These are phyloP conservation scores for Limnephilus marmoratus DNA, from an alignment of 2,888 invertebrate genomes.

Conservation along the genomic window DNA sequence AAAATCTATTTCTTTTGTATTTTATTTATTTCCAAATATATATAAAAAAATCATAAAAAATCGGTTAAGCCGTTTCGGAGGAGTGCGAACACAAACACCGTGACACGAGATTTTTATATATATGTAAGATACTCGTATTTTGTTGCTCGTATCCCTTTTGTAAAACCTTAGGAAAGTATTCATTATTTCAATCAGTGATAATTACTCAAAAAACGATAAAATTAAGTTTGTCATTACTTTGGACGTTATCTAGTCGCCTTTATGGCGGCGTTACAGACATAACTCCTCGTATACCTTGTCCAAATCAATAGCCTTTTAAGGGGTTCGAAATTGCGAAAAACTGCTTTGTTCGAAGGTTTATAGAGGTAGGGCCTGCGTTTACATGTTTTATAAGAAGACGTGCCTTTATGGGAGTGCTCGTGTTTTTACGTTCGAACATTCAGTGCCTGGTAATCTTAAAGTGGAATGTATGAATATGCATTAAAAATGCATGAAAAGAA, in stretches of 20 bases:
- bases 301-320: slow-evolving; percentile 2
- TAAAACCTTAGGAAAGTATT: too few relatives aligned
- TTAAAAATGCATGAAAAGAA: slow-evolving; percentile 64
- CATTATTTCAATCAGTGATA: not conserved
- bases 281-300: not conserved
- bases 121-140: too few relatives aligned
- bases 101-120: too few relatives aligned
- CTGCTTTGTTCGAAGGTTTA: slow-evolving; percentile 2
- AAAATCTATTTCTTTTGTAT: too few relatives aligned
- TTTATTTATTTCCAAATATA: too few relatives aligned
- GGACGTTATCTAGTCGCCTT: not conserved
- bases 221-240: not conserved
- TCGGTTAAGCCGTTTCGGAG: too few relatives aligned
- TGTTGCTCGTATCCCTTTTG: not conserved
- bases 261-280: not conserved
- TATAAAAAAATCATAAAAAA: too few relatives aligned
- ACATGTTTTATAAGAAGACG: slow-evolving; percentile 39
- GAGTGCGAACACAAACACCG: too few relatives aligned
- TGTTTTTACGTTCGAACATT: slow-evolving; percentile 24
- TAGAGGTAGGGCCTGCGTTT: not conserved
- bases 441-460: slow-evolving; percentile 54
- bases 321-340: not conserved
- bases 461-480: slow-evolving; percentile 65
- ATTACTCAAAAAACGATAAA: not conserved
- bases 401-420: slow-evolving; percentile 41